Base-by-base conservation (phyloP, 2,113 vertebrate species). In the Thalassoma bifasciatum region DNA sequence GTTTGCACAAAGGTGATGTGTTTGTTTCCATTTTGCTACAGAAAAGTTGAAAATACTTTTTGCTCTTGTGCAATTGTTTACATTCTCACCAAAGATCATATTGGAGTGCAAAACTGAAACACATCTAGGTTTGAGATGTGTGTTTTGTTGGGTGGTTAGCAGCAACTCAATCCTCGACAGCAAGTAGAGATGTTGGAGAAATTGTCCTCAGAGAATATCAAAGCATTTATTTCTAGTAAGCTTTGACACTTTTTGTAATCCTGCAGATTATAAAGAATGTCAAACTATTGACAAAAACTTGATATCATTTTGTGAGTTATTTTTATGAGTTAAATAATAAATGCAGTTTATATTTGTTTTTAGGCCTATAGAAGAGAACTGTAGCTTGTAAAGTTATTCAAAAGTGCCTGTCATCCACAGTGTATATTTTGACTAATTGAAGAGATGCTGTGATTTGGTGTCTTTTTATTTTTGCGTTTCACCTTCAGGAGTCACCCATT, bases 81-180 rank as follows among this genome's bases (percentile, higher is more conserved):
- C 85, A 82, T 78, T 62, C 63, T 85, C 83, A 86, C 92, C 92
- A 93, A 93, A 93, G 88, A 89, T 85, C 12, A 67, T 75, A 74
- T 81, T 58, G 75, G 66, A 80, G 49, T 76, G 57, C 44, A 63
- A n/a, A 66, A 52, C 40, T 52, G 6, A 26, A 70, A 38, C 37
- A 53, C 56, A 44, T 72, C 79, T 46, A 44, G 61, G 26, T 36
- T 51, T 61, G 51, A 72, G 42, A 26, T 63, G 63, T 51, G 42
- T 38, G 10, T 56, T 77, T 54, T 77, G 50, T 66, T 52, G 37
- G 50, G 23, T 65, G n/a, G 34, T 67, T 8, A 50, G 13, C 40
- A 73, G 42, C n/a, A 68, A 37, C 3, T 23, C 30, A 6, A 65
- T 50, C 17, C 47, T 59, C 24, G 52, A n/a, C 67, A 71, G 17